Conservation (phyloP, 2,797 vertebrate species). For the Peromyscus aztecus region DNA sequence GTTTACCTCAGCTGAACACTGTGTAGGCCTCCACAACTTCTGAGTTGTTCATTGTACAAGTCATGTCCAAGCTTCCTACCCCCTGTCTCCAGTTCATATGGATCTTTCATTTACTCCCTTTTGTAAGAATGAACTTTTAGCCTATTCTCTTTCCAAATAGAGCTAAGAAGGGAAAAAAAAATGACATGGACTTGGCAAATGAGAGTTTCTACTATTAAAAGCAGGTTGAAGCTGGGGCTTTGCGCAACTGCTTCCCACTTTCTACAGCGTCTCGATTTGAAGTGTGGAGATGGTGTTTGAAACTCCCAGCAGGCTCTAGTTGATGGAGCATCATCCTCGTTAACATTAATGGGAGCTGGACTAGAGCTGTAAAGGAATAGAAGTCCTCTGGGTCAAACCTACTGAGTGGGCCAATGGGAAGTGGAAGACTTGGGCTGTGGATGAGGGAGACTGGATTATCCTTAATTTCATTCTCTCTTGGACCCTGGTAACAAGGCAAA, state of each 20-base stretch:
- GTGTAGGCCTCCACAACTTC: background rate
- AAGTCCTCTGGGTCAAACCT: constrained; percentile 70
- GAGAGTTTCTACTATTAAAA: constrained; percentile 79
- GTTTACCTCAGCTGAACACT: background rate
- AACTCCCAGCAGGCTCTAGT: constrained; percentile 70
- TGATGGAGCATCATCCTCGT: constrained; percentile 69
- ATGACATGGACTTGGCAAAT: constrained; percentile 76
- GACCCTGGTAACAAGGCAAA: constrained; percentile 72
- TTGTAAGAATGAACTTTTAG: constrained; percentile 67
- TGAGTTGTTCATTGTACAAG: background rate
- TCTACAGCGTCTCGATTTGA: constrained; percentile 73
- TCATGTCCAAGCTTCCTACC: background rate
- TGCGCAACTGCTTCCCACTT: constrained; percentile 70
- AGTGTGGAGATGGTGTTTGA: constrained; percentile 55
- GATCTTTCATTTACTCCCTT: constrained; percentile 59
- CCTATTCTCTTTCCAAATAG: constrained; percentile 76
- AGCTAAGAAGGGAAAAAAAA: constrained; percentile 41
- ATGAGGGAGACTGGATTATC: background rate
- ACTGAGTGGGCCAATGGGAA: constrained; percentile 33
- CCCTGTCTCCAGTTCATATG: background rate
- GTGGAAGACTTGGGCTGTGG: background rate
- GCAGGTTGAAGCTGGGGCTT: constrained; percentile 71
- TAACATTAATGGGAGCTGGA: constrained; percentile 69
- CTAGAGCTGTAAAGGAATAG: constrained; percentile 72
- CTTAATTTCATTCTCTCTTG: constrained; percentile 80